These are phyloP conservation scores for Latrodectus geometricus DNA, from an alignment of 1,140 invertebrate genomes.

Conservation along the genomic window DNA sequence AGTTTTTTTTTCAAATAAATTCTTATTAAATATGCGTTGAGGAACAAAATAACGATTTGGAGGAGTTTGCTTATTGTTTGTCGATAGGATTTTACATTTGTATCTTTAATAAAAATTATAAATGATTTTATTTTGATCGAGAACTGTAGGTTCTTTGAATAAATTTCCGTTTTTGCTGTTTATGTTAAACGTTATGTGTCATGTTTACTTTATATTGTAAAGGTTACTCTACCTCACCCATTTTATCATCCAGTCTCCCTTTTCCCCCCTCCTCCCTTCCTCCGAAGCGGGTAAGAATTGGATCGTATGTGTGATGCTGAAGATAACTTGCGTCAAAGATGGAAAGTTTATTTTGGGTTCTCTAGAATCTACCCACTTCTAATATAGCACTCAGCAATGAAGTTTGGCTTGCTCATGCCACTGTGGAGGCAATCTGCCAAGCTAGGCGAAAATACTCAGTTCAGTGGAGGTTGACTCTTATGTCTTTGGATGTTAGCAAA, in stretches of 20 bases:
- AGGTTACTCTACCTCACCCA: not conserved
- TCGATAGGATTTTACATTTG: too few species aligned
- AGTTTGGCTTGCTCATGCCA: conserved; percentile 52
- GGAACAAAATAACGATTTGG: too few species aligned
- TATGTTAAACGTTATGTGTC: not conserved
- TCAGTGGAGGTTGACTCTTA: conserved; percentile 35
- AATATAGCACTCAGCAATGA: conserved; percentile 44
- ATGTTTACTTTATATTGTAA: not conserved
- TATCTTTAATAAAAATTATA: too few species aligned
- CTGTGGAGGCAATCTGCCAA: conserved; percentile 53
- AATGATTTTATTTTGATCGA: too few species aligned
- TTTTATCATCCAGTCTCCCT: not conserved
- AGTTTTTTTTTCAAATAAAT: too few species aligned
- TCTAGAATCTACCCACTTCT: conserved; percentile 25
- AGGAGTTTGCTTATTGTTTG: too few species aligned
- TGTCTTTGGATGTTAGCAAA: not conserved
- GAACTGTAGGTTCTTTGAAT: too few species aligned
- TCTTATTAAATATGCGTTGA: too few species aligned
- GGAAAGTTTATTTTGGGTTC: conserved; percentile 47
- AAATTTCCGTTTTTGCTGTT: not conserved
- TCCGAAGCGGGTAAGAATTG: conserved; percentile 15
- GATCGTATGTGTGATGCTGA: conserved; percentile 42
- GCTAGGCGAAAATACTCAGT: conserved; percentile 43
- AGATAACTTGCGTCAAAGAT: conserved; percentile 52
- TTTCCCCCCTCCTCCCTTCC: not conserved